Conservation (phyloP, 2,113 vertebrate species). For the Pontoporia blainvillei region DNA sequence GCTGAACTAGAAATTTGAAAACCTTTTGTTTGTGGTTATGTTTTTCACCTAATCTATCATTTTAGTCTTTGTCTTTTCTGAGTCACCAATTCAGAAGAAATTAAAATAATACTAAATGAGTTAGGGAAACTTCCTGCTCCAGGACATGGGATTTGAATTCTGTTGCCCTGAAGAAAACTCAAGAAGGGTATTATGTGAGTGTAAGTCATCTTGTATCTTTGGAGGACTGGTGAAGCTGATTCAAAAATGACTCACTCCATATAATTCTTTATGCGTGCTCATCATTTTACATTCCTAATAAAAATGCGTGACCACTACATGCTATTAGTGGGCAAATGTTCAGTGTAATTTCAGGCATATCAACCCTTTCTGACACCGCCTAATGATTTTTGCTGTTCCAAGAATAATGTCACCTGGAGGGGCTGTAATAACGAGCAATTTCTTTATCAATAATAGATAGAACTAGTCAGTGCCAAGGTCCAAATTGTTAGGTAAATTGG, state of each 20-base stretch:
- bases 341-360: background rate
- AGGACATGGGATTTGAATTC: background rate
- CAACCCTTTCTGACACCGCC: background rate
- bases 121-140: background rate
- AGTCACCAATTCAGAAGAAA: background rate
- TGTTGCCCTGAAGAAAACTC: background rate
- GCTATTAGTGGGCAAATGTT: background rate
- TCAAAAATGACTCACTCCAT: background rate
- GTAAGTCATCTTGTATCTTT: background rate
- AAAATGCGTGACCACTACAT: background rate
- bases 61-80: background rate
- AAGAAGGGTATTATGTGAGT: background rate
- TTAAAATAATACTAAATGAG: background rate
- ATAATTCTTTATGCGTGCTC: background rate
- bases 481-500: constrained; percentile 21
- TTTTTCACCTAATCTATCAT: background rate
- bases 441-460: constrained; percentile 54
- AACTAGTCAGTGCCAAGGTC: constrained; percentile 4
- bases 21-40: background rate
- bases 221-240: background rate
- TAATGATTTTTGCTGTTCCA: constrained; percentile 39
- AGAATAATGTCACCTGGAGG: constrained; percentile 42
- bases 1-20: background rate
- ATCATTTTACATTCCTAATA: background rate
- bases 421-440: constrained; percentile 32